Evolutionary conservation across 2,888 invertebrate species (phyloP), one percentile per base, ranked within the genome.

Genomic region (Coelopa pilipes): DNA sequence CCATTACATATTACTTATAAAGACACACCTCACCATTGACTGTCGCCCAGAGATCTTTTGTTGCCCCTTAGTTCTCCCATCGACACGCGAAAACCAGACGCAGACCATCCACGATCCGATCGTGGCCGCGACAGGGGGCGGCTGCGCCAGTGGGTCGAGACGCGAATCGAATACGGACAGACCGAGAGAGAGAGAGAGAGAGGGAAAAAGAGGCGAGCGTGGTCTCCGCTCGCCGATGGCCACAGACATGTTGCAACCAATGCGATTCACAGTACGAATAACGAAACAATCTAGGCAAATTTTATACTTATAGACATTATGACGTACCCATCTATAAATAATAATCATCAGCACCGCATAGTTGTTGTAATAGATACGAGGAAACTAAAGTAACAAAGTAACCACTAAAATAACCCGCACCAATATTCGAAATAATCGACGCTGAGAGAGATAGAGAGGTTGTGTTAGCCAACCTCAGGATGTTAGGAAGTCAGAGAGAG

Each of bases 301-400:
- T 70, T 70, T 70, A 60, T 70, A 71, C 46, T 53, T 49, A 71
- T 62, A 69, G 24, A 57, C 17, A 59, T 45, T 45, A 69, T 68
- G 21, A 78, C 76, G 62, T 76, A 80, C 76, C 81, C 82, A 82
- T 81, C 80, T 83, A 82, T 82, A 85, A 86, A 85, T 85, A 84
- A 81, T 83, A 84, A 82, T 83, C 84, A 83, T 81, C 80, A 82
- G 85, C 84, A 84, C 85, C 84, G 80, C 81, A 85, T 83, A 85
- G 82, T 85, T 72, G 67, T 75, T 78, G 70, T 76, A 74, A 74
- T 76, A 75, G 78, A 76, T 76, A 77, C 74, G 76, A 74, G 59
- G 72, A 69, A 74, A 76, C 34, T 24, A 21, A 59, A n/a, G 57
- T 21, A 59, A 53, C 19, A 17, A 17, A 21, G 57, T 24, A 59